A percentile compares a stretch with the other conserved stretches of the same genome.
phyloP scores from a whole-genome alignment of 1,140 invertebrate genomes.

The Plectrocnemia conspersa region DNA sequence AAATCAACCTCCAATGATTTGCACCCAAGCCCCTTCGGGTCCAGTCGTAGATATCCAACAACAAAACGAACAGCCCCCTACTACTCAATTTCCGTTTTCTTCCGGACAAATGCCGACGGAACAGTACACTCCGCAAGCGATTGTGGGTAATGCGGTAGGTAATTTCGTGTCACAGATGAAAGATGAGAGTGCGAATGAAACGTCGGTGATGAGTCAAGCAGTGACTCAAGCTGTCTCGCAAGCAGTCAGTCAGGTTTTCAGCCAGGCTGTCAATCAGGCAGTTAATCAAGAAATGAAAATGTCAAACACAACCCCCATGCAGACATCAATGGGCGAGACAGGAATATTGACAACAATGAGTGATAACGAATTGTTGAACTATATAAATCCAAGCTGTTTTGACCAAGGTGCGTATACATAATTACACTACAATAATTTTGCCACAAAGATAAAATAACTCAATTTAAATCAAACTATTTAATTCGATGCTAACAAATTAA shows the following conservation, averaged over 20 bases:
- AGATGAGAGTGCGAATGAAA: slow-evolving; percentile 43
- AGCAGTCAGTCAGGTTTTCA: slow-evolving; percentile 55
- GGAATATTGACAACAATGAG: slow-evolving; percentile 79
- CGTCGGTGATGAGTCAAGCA: slow-evolving; percentile 49
- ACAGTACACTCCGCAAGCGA: slow-evolving; percentile 19
- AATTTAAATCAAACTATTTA: too few species aligned
- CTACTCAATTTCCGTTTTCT: too few species aligned
- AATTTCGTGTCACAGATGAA: slow-evolving; percentile 29
- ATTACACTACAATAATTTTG: too few species aligned
- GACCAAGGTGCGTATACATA: slow-evolving; percentile 62
- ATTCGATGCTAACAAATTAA: too few species aligned
- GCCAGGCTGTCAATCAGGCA: slow-evolving; percentile 54
- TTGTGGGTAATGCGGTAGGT: slow-evolving; percentile 20
- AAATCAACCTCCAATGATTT: slow-evolving; percentile 33
- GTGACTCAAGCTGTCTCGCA: slow-evolving; percentile 58
- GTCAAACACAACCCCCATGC: slow-evolving; percentile 51
- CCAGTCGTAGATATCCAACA: slow-evolving; percentile 48
- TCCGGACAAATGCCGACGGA: slow-evolving; percentile 44
- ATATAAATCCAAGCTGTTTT: slow-evolving; percentile 82
- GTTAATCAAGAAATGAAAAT: slow-evolving; percentile 58
- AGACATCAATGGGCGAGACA: slow-evolving; percentile 75
- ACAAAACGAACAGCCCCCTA: slow-evolving; percentile 47
- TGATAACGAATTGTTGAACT: slow-evolving; percentile 77
- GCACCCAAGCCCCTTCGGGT: slow-evolving; percentile 45
- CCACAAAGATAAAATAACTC: too few species aligned